Evolutionary conservation across 2,797 vertebrate species (phyloP).

Genomic region (Rhynchonycteris naso): DNA sequence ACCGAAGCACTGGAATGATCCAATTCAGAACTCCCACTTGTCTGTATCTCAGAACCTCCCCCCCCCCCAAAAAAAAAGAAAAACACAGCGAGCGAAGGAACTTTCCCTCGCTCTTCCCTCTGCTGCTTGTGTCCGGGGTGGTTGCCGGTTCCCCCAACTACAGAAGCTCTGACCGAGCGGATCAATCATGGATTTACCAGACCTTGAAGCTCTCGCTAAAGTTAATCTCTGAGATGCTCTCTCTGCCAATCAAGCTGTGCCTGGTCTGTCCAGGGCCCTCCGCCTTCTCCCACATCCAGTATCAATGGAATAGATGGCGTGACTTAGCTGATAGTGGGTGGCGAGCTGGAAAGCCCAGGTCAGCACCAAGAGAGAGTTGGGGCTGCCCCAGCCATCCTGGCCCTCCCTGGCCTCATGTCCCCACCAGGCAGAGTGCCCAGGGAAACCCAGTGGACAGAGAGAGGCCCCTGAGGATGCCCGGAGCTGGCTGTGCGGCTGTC

Average conservation of each 20-base stretch:
- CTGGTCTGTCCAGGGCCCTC: not conserved
- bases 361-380: not conserved
- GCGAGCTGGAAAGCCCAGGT: not conserved
- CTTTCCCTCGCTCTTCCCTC: not conserved
- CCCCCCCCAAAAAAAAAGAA: no score
- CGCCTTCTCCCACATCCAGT: slow-evolving; percentile 11
- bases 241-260: slow-evolving; percentile 50
- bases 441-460: not conserved
- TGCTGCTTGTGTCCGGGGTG: not conserved
- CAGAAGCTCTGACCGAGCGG: slow-evolving; percentile 52
- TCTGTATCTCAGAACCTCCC: not conserved
- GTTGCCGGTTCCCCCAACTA: slow-evolving; percentile 45
- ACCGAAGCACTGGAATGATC: not conserved
- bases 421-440: not conserved
- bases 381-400: not conserved
- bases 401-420: not conserved
- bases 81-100: not conserved
- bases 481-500: not conserved
- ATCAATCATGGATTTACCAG: slow-evolving; percentile 77
- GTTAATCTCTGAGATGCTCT: slow-evolving; percentile 70
- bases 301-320: not conserved
- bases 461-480: not conserved
- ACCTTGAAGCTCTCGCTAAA: slow-evolving; percentile 66
- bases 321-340: slow-evolving; percentile 27
- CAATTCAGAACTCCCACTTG: fast-evolving